A percentile compares a stretch with the other conserved stretches of the same genome.
Evolutionary conservation across 2,113 vertebrate species (phyloP).

Genomic region (Callaeas wilsoni): DNA sequence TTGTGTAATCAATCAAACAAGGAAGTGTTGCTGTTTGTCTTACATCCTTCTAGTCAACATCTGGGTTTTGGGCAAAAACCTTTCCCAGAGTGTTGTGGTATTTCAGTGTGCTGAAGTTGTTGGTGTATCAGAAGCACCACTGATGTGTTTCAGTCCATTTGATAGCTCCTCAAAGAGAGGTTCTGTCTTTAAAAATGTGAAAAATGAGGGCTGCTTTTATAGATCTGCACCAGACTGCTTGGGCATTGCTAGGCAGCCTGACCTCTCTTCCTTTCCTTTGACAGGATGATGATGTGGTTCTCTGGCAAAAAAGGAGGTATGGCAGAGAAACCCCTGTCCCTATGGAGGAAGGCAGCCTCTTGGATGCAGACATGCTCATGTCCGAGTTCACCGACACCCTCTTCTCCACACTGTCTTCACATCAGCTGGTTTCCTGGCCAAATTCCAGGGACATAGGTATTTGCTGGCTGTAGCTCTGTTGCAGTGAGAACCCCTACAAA

Average conservation of each 20-base stretch:
- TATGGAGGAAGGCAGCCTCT: constrained; percentile 91
- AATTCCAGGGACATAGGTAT: constrained; percentile 93
- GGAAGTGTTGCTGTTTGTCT: not conserved
- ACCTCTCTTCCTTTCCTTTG: constrained; percentile 10
- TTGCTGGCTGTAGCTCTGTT: not conserved
- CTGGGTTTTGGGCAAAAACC: not conserved
- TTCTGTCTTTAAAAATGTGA: not conserved
- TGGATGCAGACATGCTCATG: constrained; percentile 96
- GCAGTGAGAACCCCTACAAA: not conserved
- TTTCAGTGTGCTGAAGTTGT: not conserved
- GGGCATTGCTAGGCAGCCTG: not conserved
- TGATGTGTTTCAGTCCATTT: not conserved
- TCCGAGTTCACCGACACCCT: constrained; percentile 94
- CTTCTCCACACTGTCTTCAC: constrained; percentile 92
- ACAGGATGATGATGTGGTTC: constrained; percentile 88
- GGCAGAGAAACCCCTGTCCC: constrained; percentile 82
- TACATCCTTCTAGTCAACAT: not conserved
- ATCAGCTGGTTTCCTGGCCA: constrained; percentile 88
- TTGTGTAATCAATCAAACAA: not conserved
- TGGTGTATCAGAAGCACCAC: not conserved
- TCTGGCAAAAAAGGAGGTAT: constrained; percentile 71
- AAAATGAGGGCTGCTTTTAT: not conserved
- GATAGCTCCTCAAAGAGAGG: not conserved
- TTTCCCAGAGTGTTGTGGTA: not conserved
- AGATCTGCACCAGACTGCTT: not conserved